These are phyloP conservation scores for Neodon shergylaensis DNA, from an alignment of 2,113 vertebrate species.

Conservation along the genomic window DNA sequence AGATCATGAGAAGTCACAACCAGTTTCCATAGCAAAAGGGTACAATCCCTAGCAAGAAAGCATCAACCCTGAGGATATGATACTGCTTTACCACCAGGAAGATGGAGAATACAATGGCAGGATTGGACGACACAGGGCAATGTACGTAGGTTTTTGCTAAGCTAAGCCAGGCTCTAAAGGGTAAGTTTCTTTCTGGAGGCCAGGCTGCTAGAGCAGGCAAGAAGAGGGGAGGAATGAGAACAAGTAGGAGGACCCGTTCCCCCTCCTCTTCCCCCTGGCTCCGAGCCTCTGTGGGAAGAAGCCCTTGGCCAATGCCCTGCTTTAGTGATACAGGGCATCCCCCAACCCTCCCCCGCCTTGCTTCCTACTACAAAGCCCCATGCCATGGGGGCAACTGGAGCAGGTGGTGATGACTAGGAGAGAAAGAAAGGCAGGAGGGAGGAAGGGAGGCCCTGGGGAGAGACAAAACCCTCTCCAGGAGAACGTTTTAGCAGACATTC, in stretches of 20 bases:
- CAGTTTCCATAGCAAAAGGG: not conserved
- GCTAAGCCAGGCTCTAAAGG: constrained; percentile 52
- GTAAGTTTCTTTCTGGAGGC: constrained; percentile 45
- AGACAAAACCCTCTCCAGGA: constrained; percentile 63
- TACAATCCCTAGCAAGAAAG: not conserved
- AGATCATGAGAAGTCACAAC: not conserved
- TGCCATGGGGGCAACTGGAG: constrained; percentile 62
- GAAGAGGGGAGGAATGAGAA: not conserved
- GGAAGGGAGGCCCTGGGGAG: constrained; percentile 46
- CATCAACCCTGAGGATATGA: not conserved
- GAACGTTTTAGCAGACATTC: constrained; percentile 23
- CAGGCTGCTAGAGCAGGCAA: constrained; percentile 47
- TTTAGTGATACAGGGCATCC: not conserved
- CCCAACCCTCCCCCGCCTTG: not conserved
- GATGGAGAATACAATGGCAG: not conserved
- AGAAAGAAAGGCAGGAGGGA: constrained; percentile 40
- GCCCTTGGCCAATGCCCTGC: constrained; percentile 18
- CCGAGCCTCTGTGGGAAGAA: constrained; percentile 48
- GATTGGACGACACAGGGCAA: constrained; percentile 28
- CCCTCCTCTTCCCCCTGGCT: not conserved
- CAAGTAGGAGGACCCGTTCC: not conserved
- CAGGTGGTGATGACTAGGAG: constrained; percentile 60
- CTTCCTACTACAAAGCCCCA: constrained; percentile 53
- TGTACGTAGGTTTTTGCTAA: constrained; percentile 14
- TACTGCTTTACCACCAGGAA: not conserved